Percentiles rank a stretch among this genome's conserved stretches.
These are phyloP conservation scores for Scaptomyza polygonia DNA, from an alignment of 2,888 invertebrate genomes.

Conservation along the genomic window DNA sequence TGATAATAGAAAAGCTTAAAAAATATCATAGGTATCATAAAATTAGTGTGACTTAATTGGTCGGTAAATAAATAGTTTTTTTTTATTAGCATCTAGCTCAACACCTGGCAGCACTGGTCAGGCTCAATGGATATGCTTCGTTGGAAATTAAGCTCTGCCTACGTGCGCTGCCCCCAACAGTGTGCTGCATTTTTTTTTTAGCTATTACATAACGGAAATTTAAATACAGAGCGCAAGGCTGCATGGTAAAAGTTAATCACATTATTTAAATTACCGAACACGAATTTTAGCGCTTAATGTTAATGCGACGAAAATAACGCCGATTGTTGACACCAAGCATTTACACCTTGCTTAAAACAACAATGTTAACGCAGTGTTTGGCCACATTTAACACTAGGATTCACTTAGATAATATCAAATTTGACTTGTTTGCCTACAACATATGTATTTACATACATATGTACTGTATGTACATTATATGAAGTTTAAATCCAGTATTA, in stretches of 20 bases:
- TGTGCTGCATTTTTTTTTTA: background rate
- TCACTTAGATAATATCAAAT: background rate
- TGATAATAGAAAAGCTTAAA: too few species aligned
- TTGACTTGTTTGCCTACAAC: constrained; percentile 2
- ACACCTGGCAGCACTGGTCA: too few species aligned
- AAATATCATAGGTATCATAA: too few species aligned
- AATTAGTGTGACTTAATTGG: too few species aligned
- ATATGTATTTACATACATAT: too few species aligned
- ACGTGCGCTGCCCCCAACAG: background rate
- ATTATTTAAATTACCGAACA: background rate
- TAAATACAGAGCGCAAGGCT: background rate
- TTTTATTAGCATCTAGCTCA: too few species aligned
- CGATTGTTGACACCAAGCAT: background rate
- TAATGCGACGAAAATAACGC: too few species aligned
- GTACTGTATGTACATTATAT: too few species aligned
- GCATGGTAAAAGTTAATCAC: too few species aligned
- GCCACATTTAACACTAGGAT: background rate
- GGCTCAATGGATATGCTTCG: too few species aligned
- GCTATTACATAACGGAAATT: background rate
- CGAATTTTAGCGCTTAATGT: background rate
- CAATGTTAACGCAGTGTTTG: too few species aligned
- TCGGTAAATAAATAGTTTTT: too few species aligned
- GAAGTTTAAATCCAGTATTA: background rate
- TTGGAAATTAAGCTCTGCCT: background rate
- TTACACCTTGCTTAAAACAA: background rate